Conservation (phyloP, 23 tunicate genomes). For the Pegea sp. region DNA sequence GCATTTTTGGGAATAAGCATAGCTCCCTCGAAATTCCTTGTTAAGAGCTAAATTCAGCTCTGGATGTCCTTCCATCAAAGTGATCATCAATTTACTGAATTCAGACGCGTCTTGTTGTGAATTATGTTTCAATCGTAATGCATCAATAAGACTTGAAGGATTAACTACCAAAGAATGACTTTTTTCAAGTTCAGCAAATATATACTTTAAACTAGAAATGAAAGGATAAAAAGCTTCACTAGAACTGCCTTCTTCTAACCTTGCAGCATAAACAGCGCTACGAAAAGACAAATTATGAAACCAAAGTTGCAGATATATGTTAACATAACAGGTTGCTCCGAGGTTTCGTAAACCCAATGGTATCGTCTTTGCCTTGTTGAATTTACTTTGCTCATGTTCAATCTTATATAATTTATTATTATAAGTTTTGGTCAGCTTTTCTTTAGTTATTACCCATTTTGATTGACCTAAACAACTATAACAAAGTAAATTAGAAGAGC, state of each 20-base stretch:
- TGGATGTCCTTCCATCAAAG: conserved; percentile 38
- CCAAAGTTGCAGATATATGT: conserved; percentile 78
- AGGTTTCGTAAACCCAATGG: conserved; percentile 50
- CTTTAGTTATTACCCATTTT: too few species aligned
- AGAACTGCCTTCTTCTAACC: conserved; percentile 18
- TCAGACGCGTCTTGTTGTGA: conserved; percentile 89
- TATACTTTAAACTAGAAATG: conserved; percentile 10
- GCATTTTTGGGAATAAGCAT: conserved; percentile 42
- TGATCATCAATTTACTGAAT: conserved; percentile 51
- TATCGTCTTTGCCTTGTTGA: too few species aligned
- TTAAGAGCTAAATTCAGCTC: conserved; percentile 20
- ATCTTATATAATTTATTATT: too few species aligned
- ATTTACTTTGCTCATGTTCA: conserved; percentile 12
- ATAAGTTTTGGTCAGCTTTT: too few species aligned
- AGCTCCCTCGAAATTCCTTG: conserved; percentile 59
- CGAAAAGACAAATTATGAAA: conserved; percentile 59
- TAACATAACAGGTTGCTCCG: conserved; percentile 86
- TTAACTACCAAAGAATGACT: conserved; percentile 31
- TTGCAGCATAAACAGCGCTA: conserved; percentile 32
- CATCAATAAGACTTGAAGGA: conserved; percentile 40
- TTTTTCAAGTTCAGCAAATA: conserved; percentile 38
- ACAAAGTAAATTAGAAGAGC: too few species aligned
- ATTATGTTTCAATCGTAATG: conserved; percentile 38
- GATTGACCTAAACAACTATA: too few species aligned
- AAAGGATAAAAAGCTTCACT: too few species aligned